Evolutionary conservation across 2,113 vertebrate genomes (phyloP).

Genomic region (Stegostoma tigrinum): DNA sequence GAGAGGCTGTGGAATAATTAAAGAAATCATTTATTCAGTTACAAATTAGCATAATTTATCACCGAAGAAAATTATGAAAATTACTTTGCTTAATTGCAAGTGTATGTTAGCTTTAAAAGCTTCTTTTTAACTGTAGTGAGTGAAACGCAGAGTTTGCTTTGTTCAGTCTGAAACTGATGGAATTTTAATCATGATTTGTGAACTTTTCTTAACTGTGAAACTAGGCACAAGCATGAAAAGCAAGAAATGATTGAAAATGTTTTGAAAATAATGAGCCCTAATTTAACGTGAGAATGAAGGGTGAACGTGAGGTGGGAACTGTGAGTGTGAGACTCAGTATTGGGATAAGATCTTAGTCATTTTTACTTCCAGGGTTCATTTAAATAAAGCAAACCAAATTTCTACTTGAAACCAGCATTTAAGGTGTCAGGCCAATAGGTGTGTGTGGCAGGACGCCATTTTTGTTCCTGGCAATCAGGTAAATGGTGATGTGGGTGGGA

Average conservation of each 20-base stretch:
- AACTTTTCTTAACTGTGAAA: not conserved
- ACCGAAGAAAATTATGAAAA: not conserved
- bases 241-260: not conserved
- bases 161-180: not conserved
- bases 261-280: not conserved
- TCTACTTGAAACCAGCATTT: not conserved
- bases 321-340: not conserved
- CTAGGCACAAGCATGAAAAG: not conserved
- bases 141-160: not conserved
- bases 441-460: not conserved
- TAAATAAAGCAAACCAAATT: not conserved
- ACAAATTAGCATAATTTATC: conserved; percentile 3
- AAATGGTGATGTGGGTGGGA: not conserved
- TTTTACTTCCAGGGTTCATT: not conserved
- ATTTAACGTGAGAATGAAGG: not conserved
- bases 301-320: not conserved
- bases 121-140: not conserved
- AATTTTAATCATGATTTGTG: not conserved
- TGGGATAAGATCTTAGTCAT: not conserved
- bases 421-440: not conserved
- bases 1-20: not conserved
- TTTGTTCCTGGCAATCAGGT: not conserved
- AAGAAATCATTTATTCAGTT: conserved; percentile 15
- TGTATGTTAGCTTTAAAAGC: not conserved
- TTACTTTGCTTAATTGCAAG: not conserved